Evolutionary conservation across 2,113 vertebrate species (phyloP), one percentile per base, ranked within the genome.

Genomic region (Rhagologus leucostigma): DNA sequence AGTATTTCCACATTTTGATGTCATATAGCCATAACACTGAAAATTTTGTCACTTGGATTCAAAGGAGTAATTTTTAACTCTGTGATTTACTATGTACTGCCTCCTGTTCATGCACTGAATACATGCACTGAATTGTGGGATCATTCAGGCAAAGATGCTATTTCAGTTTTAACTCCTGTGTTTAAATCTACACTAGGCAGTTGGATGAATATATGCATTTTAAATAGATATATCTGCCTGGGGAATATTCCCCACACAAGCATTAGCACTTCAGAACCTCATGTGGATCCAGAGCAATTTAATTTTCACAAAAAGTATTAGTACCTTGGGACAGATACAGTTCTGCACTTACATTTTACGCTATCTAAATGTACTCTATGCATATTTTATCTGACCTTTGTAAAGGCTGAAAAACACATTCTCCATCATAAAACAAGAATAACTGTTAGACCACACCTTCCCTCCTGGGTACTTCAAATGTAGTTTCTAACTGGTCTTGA

Each of bases 371-470:
- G 74, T 92, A 82, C 70, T 84, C 63, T 42, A 33, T 91, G 87
- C 81, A 87, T 94, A 96, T 94, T 96, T 96, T 76, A 95, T 70
- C 70, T 95, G 94, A 94, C 89, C 93, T 96, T 94, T 93, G 74
- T 82, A 95, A 95, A 94, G 70, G 87, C 24, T 92, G 77, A 69
- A 87, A 87, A 96, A 91, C 74, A 67, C 15, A 6, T 76, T 94
- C 53, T 94, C 78, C 50, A 70, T 81, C 39, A 39, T 27, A 55
- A 91, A 85, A 53, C 42, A 91, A 83, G 78, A 93, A 50, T 85
- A 94, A 83, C 59, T 62, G 22, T 56, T 85, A 65, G 42, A 68
- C 57, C 84, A 93, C 50, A 73, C 49, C 78, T 89, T 30, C 5
- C 37, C 87, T 94, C 65, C 41, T 35, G 74, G 57, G 78, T 82